Base-by-base conservation (phyloP, 2,797 vertebrate genomes). In the Poeciliopsis turneri region DNA sequence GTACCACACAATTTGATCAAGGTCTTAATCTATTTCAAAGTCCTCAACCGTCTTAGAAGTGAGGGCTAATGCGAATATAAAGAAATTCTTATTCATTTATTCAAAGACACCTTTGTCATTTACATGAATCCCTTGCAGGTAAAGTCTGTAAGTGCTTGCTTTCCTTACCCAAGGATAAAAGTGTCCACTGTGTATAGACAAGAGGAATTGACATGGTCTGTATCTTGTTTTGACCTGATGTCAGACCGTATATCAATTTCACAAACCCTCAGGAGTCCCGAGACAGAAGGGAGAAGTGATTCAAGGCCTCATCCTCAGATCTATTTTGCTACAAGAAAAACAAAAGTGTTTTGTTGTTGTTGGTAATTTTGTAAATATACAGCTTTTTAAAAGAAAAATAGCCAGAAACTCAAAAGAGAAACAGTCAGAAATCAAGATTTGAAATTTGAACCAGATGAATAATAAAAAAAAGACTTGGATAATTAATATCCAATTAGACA, bases 181-280 rank as follows among this genome's bases (percentile, higher is more conserved):
- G 46, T 70, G 53, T 87, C 77, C 72, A 66, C 55, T 64, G 76
- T 71, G 77, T 66, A 55, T 36, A 78, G 78, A 78, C 70, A 68
- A 78, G 16, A 74, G 53, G 73, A 74, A 86, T 43, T 76, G 79
- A 86, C 88, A 75, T 80, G 66, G 73, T 80, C 68, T 85, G 81
- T 77, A 61, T 88, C 70, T 89, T 87, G 72, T 87, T 89, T 88
- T 89, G 84, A 86, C 84, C 77, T 43, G 28, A 79, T 89, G 85
- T 91, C 83, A 72, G 57, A 55, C n/a, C 68, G 72, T 86, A 80
- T 77, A 82, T 91, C 84, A 89, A 77, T 72, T 8, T 59, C 45
- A 72, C 71, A 84, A 86, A 85, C 72, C 78, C 81, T 72, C 16
- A 25, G 78, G 88, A 80, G 57, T 81, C 43, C 53, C 49, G 66